Percentiles rank a stretch among this genome's conserved stretches.
phyloP scores from a whole-genome alignment of 1,140 invertebrate species.

The Ceratina japonica region DNA sequence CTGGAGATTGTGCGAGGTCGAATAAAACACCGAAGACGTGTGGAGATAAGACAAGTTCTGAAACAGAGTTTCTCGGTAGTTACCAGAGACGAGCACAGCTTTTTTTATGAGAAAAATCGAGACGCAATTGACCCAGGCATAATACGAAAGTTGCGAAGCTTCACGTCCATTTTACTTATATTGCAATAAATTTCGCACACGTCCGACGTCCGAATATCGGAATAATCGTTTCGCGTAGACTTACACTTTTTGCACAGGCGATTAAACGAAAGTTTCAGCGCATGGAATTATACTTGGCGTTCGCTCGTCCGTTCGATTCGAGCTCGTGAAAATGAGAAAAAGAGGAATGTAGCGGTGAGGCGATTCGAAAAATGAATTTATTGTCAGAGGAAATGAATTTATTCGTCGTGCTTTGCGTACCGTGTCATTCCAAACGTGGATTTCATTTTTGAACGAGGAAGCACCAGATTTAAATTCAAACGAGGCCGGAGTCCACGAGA shows the following conservation, averaged over 20 bases:
- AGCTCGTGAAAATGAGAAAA: not conserved
- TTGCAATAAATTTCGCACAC: too few species aligned
- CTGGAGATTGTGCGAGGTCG: not conserved
- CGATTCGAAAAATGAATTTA: not conserved
- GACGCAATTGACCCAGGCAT: too few species aligned
- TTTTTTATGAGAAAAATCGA: too few species aligned
- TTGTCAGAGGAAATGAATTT: not conserved
- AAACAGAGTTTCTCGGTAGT: not conserved
- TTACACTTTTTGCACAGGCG: too few species aligned
- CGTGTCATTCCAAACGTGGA: not conserved
- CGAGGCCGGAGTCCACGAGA: too few species aligned
- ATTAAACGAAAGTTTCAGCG: not conserved
- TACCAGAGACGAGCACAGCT: not conserved
- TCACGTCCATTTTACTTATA: too few species aligned
- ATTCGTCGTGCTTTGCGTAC: not conserved
- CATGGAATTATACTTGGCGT: not conserved
- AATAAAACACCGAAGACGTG: conserved; percentile 4
- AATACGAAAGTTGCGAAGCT: too few species aligned
- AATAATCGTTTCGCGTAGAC: too few species aligned
- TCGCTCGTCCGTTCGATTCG: too few species aligned
- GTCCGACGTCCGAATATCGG: not conserved
- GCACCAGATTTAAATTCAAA: not conserved
- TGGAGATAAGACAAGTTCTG: not conserved
- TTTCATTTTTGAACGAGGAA: not conserved
- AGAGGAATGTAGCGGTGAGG: not conserved